Evolutionary conservation across 30 jellyfish, hydroid and myxozoan genomes (phyloP), one percentile per base, ranked within the genome.

Genomic region (Catostylus mosaicus): DNA sequence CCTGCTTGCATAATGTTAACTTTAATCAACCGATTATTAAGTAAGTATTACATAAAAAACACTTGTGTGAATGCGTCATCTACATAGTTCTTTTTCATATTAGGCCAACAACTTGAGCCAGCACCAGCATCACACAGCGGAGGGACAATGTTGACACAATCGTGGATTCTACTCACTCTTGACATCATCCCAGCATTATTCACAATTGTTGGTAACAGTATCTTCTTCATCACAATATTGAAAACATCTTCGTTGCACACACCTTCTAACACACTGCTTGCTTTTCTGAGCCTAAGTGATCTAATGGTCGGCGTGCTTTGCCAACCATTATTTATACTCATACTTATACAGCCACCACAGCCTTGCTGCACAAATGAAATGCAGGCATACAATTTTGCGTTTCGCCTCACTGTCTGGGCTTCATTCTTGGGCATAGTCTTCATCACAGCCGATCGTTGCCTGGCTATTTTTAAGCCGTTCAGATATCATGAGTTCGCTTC

Each of bases 191-290:
- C 67, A 20, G 67, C 29, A 3, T 52, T 52, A 52, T 10, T 66
- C 11, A 32, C 78, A 7, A 29, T 66, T 18, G 29, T 66, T 66
- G 78, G 78, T 34, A 66, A 66, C 57, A 32, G 32, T 16, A 38
- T 66, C 11, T 66, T 66, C 16, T 66, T 66, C 78, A 18, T 66
- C 30, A 66, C 78, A 7, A 18, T 66, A 19, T 38, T 18, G 0
- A 27, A 32, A 12, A 66, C 78, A 0, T 0, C 50, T 12, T 33
- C 78, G 16, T 18, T 66, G 1, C 78, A 66, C 32, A 66, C 78
- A 16, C 78, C 78, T 30, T 66, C 78, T 11, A 66, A 66, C 52
- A 18, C 29, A 8, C 57, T 66, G 3, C 51, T 66, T 33, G 78
- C 43, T 19, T 30, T 23, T 30, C 78, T 66, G 32, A 30, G 78